These are phyloP conservation scores for Tychaedon coryphoeus DNA, from an alignment of 2,113 vertebrate genomes.

Conservation along the genomic window DNA sequence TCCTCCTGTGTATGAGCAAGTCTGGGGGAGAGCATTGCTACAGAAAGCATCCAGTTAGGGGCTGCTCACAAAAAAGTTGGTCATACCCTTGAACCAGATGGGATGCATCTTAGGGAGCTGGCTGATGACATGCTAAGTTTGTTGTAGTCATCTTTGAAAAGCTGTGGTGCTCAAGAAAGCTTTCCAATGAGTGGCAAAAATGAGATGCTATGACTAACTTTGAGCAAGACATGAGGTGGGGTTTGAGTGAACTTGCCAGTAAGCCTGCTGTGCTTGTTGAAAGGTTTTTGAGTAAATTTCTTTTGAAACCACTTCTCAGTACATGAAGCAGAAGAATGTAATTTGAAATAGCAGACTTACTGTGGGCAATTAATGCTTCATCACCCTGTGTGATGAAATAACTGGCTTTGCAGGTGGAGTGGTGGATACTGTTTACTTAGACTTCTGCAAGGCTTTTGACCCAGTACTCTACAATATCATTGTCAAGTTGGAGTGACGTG, in stretches of 20 bases:
- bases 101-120: neutral
- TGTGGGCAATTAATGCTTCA: neutral
- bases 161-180: neutral
- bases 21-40: neutral
- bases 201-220: neutral
- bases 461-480: neutral
- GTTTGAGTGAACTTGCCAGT: neutral
- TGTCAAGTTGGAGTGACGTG: neutral
- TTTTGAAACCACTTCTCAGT: neutral
- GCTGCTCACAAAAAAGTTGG: neutral
- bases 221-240: rapidly evolving
- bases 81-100: neutral
- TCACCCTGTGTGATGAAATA: neutral
- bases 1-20: neutral
- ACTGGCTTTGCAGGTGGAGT: neutral
- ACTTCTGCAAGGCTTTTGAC: neutral
- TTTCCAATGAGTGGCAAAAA: neutral
- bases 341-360: neutral
- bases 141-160: neutral
- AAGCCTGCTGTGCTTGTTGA: neutral
- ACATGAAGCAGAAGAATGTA: neutral
- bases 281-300: neutral
- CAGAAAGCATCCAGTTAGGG: neutral
- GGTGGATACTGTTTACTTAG: neutral
- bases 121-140: neutral